Evolutionary conservation across 2,888 invertebrate genomes (phyloP).

Genomic region (Rapana venosa): DNA sequence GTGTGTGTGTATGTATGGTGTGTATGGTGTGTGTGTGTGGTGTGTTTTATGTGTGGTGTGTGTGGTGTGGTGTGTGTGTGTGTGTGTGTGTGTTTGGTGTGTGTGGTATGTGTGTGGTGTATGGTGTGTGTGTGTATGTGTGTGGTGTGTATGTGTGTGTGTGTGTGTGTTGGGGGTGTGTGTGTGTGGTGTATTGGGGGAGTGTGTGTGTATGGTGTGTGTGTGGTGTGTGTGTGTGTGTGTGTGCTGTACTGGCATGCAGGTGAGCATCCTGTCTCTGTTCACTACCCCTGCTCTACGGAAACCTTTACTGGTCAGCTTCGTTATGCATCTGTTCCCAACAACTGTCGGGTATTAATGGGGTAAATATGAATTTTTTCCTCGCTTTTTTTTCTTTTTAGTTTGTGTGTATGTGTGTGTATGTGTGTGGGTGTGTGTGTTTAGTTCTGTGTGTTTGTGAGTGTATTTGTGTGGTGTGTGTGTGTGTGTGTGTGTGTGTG

Average conservation of each 20-base stretch:
- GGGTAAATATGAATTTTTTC: conserved; percentile 82
- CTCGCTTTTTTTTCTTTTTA: conserved; percentile 50
- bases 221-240: conserved; percentile 25
- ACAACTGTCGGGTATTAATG: conserved; percentile 97
- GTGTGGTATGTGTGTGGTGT: background rate
- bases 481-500: background rate
- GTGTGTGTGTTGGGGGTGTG: background rate
- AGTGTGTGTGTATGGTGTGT: conserved; percentile 25
- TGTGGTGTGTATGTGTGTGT: background rate
- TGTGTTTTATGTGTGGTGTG: too few relatives aligned
- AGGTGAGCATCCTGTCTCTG: conserved; percentile 94
- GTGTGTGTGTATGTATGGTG: too few relatives aligned
- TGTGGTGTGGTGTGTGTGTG: too few relatives aligned
- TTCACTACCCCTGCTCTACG: conserved; percentile 92
- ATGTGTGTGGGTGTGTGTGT: background rate
- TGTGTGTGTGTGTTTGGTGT: background rate
- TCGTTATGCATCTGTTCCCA: conserved; percentile 98
- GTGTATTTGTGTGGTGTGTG: background rate
- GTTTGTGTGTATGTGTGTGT: background rate
- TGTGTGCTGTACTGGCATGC: conserved; percentile 67
- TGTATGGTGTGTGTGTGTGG: too few relatives aligned
- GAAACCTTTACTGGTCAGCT: conserved; percentile 93
- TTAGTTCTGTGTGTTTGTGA: background rate
- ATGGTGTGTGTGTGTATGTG: conserved; percentile 17
- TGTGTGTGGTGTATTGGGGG: background rate